Evolutionary conservation across 2,797 vertebrate species (phyloP).

Genomic region (Aulostomus chinensis): DNA sequence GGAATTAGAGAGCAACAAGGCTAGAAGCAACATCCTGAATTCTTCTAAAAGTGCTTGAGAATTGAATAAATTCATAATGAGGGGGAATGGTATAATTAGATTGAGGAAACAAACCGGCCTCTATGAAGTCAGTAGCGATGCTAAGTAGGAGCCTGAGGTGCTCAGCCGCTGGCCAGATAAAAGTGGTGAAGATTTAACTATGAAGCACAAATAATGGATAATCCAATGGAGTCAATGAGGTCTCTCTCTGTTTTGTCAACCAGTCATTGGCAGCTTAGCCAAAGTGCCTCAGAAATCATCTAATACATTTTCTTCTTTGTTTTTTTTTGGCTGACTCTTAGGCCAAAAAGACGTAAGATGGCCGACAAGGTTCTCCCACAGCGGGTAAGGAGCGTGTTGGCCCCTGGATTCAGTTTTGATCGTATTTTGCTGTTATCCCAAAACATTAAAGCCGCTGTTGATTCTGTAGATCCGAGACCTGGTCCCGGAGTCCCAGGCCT

Average conservation of each 20-base stretch:
- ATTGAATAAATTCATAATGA: slow-evolving; percentile 35
- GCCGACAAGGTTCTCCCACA: slow-evolving; percentile 98
- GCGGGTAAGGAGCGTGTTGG: slow-evolving; percentile 78
- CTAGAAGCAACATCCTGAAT: slow-evolving; percentile 26
- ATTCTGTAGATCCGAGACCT: slow-evolving; percentile 90
- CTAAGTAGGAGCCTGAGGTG: slow-evolving; percentile 30
- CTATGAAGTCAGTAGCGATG: slow-evolving; percentile 24
- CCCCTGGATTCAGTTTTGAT: neutral
- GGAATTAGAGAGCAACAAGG: slow-evolving; percentile 4
- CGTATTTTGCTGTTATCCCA: neutral
- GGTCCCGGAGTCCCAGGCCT: slow-evolving; percentile 98
- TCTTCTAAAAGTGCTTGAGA: slow-evolving; percentile 17
- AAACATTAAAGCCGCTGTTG: slow-evolving; percentile 4
- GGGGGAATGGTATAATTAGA: slow-evolving; percentile 26
- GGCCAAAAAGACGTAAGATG: slow-evolving; percentile 97
- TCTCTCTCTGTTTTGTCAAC: neutral
- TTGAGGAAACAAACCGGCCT: slow-evolving; percentile 38
- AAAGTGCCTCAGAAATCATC: neutral
- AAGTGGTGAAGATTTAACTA: slow-evolving; percentile 2
- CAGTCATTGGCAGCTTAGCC: slow-evolving; percentile 8
- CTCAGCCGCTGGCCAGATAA: slow-evolving; percentile 15
- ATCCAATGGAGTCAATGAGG: slow-evolving; percentile 12
- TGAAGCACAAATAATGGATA: slow-evolving; percentile 24
- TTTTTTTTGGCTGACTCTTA: too few relatives aligned
- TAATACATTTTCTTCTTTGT: slow-evolving; percentile 14